These are phyloP conservation scores for Dipus sagitta DNA, from an alignment of 2,797 vertebrate genomes.

Conservation along the genomic window DNA sequence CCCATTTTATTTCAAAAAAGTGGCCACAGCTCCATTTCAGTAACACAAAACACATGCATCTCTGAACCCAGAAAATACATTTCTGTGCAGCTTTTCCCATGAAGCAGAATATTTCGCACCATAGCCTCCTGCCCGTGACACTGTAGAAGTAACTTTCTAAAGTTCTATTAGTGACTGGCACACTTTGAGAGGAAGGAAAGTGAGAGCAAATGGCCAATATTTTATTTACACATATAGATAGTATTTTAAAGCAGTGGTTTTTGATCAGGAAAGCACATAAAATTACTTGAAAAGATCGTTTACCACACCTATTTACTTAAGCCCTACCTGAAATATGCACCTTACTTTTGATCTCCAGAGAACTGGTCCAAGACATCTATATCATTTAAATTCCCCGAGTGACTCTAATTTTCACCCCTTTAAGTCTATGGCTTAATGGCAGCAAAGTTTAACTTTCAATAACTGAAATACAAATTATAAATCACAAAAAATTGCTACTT, in stretches of 20 bases:
- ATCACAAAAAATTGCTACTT: not conserved
- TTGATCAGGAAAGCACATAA: not conserved
- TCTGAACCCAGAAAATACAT: not conserved
- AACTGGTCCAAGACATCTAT: not conserved
- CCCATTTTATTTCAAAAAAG: no score
- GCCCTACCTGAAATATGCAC: not conserved
- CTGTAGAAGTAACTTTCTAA: no score
- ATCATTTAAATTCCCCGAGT: not conserved
- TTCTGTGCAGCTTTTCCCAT: not conserved
- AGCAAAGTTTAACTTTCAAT: not conserved
- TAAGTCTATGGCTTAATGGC: not conserved
- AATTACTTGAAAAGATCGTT: not conserved
- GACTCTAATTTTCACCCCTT: not conserved
- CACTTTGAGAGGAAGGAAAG: not conserved
- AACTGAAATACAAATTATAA: not conserved
- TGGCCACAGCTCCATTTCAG: not conserved
- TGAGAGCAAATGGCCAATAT: not conserved
- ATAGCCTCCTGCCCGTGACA: not conserved
- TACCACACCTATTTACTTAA: not conserved
- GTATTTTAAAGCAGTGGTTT: not conserved
- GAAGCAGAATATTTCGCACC: not conserved
- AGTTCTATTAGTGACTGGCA: not conserved
- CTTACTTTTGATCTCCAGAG: not conserved
- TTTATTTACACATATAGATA: not conserved
- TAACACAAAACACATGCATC: not conserved